Conservation (phyloP, 1,140 invertebrate genomes). For the Nylanderia fulva region DNA sequence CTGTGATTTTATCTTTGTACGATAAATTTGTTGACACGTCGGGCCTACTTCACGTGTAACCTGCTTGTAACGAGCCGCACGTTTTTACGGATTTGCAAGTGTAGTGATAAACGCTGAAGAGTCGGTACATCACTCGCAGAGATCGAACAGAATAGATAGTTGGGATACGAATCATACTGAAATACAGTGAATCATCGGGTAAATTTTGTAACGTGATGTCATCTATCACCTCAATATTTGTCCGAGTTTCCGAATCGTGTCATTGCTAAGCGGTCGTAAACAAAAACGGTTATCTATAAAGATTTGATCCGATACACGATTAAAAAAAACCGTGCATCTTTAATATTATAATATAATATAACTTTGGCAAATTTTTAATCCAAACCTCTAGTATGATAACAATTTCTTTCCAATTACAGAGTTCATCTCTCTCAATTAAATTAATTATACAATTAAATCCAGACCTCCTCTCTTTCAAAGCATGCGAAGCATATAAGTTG, state of each 20-base stretch:
- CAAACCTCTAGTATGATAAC: neutral
- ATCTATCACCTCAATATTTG: neutral
- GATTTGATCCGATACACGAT: slow-evolving; percentile 22
- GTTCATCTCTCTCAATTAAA: neutral
- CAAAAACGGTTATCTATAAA: neutral
- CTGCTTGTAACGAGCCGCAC: slow-evolving; percentile 30
- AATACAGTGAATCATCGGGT: slow-evolving; percentile 48
- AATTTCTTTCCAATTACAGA: slow-evolving; percentile 1
- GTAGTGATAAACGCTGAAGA: slow-evolving; percentile 24
- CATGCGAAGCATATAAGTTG: slow-evolving; percentile 61
- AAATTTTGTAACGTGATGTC: slow-evolving; percentile 30
- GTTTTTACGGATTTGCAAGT: slow-evolving; percentile 43
- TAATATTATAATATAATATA: neutral
- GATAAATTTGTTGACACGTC: slow-evolving; percentile 12
- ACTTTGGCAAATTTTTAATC: neutral
- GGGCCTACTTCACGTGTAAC: slow-evolving; percentile 27
- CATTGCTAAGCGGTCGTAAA: neutral
- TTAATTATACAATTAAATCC: slow-evolving; percentile 28
- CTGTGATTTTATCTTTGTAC: neutral
- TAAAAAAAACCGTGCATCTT: neutral
- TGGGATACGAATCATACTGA: slow-evolving; percentile 26
- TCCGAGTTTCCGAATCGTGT: neutral
- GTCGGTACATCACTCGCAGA: slow-evolving; percentile 60
- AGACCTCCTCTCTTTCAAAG: slow-evolving; percentile 57
- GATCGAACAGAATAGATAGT: slow-evolving; percentile 63